A percentile compares a stretch with the other conserved stretches of the same genome.
Conservation (phyloP, 2,888 invertebrate species). For the Caenorhabditis sp. region DNA sequence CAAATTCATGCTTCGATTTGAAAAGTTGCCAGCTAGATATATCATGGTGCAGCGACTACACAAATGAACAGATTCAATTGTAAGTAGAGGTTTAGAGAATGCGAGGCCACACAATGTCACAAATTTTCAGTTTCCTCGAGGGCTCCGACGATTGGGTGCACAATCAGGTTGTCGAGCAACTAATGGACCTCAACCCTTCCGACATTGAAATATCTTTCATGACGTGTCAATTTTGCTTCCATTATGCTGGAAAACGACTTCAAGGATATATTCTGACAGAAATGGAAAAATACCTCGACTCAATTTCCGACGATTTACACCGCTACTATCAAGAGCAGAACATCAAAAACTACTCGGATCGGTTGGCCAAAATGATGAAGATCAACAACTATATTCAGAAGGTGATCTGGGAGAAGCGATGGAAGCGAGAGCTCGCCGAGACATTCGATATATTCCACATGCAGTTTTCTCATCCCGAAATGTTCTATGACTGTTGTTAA, state of each 20-base stretch:
- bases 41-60: slow-evolving; percentile 44
- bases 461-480: slow-evolving; percentile 59
- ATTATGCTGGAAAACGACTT: slow-evolving; percentile 55
- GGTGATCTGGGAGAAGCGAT: slow-evolving; percentile 62
- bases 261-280: slow-evolving; percentile 27
- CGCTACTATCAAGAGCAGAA: slow-evolving; percentile 52
- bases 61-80: slow-evolving; percentile 42
- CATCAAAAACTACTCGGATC: slow-evolving; percentile 57
- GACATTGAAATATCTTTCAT: slow-evolving; percentile 60
- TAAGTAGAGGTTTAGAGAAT: neutral
- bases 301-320: slow-evolving; percentile 63
- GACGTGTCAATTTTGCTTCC: slow-evolving; percentile 61
- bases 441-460: slow-evolving; percentile 68
- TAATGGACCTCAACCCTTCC: slow-evolving; percentile 47
- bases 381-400: slow-evolving; percentile 63
- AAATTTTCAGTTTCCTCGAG: slow-evolving; percentile 41
- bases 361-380: slow-evolving; percentile 68
- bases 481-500: slow-evolving; percentile 44
- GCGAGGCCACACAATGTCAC: neutral
- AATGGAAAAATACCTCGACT: slow-evolving; percentile 53
- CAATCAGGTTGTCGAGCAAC: slow-evolving; percentile 40
- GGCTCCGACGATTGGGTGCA: slow-evolving; percentile 38
- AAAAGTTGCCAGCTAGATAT: slow-evolving; percentile 38
- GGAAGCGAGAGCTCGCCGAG: slow-evolving; percentile 64
- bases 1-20: slow-evolving; percentile 23